Percentiles rank a stretch among this genome's conserved stretches.
These are phyloP conservation scores for Ormyrus labotus DNA, from an alignment of 2,888 invertebrate species.

Conservation along the genomic window DNA sequence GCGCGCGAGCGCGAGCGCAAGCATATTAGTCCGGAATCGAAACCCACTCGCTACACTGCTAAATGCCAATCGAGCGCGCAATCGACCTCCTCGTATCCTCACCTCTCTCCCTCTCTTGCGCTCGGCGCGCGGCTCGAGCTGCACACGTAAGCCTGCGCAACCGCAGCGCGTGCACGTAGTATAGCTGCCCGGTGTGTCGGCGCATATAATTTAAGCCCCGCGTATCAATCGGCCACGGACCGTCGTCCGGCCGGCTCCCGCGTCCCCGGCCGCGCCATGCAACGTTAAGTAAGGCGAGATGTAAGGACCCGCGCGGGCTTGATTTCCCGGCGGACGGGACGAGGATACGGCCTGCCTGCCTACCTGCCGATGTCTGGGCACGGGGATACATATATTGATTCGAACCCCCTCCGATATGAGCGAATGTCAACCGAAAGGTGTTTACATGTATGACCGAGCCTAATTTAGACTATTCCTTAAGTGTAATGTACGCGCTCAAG, in stretches of 20 bases:
- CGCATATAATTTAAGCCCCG: constrained; percentile 13
- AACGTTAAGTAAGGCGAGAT: background rate
- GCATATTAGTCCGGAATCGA: constrained; percentile 30
- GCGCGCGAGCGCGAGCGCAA: background rate
- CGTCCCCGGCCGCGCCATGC: background rate
- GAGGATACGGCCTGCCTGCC: background rate
- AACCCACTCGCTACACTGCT: background rate
- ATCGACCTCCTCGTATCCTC: background rate
- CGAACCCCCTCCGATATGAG: background rate
- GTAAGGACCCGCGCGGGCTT: background rate
- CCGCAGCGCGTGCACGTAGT: background rate
- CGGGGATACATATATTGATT: constrained; percentile 16
- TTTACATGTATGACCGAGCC: too few species aligned
- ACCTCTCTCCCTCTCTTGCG: background rate
- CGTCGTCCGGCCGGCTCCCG: background rate
- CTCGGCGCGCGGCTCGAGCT: background rate
- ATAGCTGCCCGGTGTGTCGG: background rate
- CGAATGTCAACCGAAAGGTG: too few species aligned
- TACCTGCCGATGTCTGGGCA: background rate
- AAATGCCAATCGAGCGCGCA: constrained; percentile 23
- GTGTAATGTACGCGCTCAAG: background rate
- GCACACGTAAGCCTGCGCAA: too few species aligned
- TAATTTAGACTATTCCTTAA: background rate
- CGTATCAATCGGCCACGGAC: constrained; percentile 11
- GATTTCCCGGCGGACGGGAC: constrained; percentile 33